These are phyloP conservation scores for Haliclystus octoradiatus DNA, from an alignment of 30 jellyfish, hydroid and myxozoan species.

Conservation along the genomic window DNA sequence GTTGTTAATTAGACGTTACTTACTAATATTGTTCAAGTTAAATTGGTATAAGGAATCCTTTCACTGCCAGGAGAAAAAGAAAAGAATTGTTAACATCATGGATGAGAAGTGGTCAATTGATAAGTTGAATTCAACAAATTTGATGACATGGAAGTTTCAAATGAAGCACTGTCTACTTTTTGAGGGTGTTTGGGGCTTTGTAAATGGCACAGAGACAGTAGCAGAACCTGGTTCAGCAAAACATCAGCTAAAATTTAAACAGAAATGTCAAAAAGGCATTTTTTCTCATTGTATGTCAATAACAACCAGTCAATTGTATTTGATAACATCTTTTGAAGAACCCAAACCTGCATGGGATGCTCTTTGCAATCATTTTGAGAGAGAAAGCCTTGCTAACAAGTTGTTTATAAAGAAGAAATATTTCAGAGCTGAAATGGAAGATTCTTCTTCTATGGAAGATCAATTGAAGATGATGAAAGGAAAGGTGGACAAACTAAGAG, in stretches of 20 bases:
- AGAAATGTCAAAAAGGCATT: background rate
- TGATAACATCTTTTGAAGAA: slow-evolving; percentile 1
- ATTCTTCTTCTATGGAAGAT: background rate
- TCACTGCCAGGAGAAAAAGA: too few species aligned
- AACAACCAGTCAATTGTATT: background rate
- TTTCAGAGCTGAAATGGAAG: background rate
- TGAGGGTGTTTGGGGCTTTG: background rate
- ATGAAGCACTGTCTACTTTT: background rate
- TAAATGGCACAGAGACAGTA: background rate
- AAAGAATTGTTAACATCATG: too few species aligned
- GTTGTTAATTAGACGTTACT: too few species aligned
- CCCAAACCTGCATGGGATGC: background rate
- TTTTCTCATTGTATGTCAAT: background rate
- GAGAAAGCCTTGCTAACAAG: too few species aligned
- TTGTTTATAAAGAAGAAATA: too few species aligned
- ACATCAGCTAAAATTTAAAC: background rate
- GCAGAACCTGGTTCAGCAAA: background rate
- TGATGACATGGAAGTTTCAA: background rate
- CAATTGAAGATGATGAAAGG: background rate
- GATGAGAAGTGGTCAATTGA: background rate
- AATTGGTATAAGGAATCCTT: too few species aligned
- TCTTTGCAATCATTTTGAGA: slow-evolving; percentile 3
- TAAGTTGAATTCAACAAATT: background rate
- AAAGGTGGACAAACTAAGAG: background rate
- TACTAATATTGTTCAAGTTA: too few species aligned